Base-by-base conservation (phyloP, 2,888 invertebrate genomes). In the Tricholauxania praeusta region DNA sequence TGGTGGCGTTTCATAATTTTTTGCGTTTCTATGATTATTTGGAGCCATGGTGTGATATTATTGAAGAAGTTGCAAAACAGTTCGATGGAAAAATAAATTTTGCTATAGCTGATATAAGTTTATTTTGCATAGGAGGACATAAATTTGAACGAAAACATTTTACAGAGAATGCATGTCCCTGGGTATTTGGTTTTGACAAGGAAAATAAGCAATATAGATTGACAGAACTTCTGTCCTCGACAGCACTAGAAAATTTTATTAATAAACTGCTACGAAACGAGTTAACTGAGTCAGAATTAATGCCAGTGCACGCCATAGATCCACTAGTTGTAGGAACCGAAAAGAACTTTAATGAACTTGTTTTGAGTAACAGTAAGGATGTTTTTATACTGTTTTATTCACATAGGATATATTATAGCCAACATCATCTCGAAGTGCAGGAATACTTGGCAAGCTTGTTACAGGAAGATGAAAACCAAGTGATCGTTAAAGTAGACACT, bases 101-200 rank as follows among this genome's bases (percentile, higher is more conserved):
- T 60, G 32, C 60, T 32, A 10, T 60, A 60, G 60, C 60, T 1
- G 60, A 60, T 60, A n/a, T 60, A n/a, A 60, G n/a, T 5, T 60
- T n/a, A 7, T 60, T 60, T 32, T 5, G 32, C n/a, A 19, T 60
- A 8, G 28, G 12, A 15, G 28, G n/a, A 28, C 10, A 60, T 14
- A 12, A n/a, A 28, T 60, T 60, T 14, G 39, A 60, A 7, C 14
- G 28, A 28, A 14, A n/a, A n/a, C 7, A 15, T 10, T 32, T 60
- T 4, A 8, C 12, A 6, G 32, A 3, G 12, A 4, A 39, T 4
- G 32, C 12, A 15, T 10, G 4, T 15, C 60, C 60, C 3, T 32
- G 12, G 12, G 8, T 60, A 14, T 60, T 15, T 60, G 60, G 15
- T 32, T 28, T 60, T 28, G 32, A 60, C 15, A 10, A 10, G 1